phyloP scores from a whole-genome alignment of 2,888 invertebrate species.

The Apodemia hepburni region DNA sequence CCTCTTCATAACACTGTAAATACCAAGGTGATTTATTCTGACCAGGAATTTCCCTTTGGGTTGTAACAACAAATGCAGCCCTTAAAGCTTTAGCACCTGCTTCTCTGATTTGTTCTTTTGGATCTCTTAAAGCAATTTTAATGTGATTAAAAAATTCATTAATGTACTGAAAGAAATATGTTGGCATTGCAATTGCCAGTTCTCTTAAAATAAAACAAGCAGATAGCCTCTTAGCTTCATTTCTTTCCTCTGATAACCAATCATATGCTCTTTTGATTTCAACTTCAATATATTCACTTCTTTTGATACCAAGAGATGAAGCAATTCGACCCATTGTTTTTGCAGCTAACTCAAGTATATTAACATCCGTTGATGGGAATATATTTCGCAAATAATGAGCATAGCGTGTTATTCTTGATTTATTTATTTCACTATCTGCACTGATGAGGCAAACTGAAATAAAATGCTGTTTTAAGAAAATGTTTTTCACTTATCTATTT shows the following conservation, averaged over 20 bases:
- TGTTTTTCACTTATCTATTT: too few species aligned
- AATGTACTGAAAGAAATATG: conserved; percentile 97
- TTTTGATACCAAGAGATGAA: conserved; percentile 92
- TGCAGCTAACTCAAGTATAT: conserved; percentile 96
- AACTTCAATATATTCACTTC: conserved; percentile 96
- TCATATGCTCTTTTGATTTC: conserved; percentile 97
- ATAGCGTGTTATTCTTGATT: conserved; percentile 92
- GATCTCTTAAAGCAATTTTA: conserved; percentile 93
- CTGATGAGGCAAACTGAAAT: conserved; percentile 93
- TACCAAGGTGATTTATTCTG: conserved; percentile 95
- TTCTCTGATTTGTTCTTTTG: conserved; percentile 94
- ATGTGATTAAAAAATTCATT: conserved; percentile 95
- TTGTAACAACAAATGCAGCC: conserved; percentile 95
- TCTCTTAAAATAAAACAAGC: conserved; percentile 95
- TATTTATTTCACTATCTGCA: conserved; percentile 94
- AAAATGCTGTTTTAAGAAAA: conserved; percentile 18
- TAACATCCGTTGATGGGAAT: conserved; percentile 92
- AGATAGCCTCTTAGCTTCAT: conserved; percentile 94
- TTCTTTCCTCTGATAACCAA: conserved; percentile 94
- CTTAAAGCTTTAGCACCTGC: conserved; percentile 95
- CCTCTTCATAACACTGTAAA: conserved; percentile 95
- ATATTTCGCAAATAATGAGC: conserved; percentile 94
- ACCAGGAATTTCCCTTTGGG: conserved; percentile 95
- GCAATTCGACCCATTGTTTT: conserved; percentile 96
- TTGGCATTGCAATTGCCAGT: conserved; percentile 96